Percentiles rank a stretch among this genome's conserved stretches.
These are phyloP conservation scores for Sebastiscus tertius DNA, from an alignment of 2,797 vertebrate genomes.

Conservation along the genomic window DNA sequence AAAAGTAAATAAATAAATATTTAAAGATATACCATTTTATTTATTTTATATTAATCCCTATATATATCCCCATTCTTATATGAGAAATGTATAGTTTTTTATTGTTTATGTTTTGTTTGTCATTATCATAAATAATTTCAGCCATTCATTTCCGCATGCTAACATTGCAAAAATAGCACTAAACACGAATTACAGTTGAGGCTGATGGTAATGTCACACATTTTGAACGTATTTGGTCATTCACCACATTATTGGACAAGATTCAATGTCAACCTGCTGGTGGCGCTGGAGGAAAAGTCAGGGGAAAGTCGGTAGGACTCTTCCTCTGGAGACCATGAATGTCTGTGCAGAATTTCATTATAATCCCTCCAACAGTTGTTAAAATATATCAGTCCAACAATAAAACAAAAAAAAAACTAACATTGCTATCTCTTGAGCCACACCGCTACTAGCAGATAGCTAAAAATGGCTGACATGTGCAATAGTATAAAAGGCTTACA, in stretches of 20 bases:
- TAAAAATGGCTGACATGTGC: not conserved
- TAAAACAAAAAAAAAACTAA: not conserved
- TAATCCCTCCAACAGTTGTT: not conserved
- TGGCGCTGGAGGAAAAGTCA: not conserved
- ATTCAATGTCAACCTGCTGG: not conserved
- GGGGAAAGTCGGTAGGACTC: too few species aligned
- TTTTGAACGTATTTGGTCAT: too few species aligned
- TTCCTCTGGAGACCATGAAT: not conserved
- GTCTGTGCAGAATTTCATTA: not conserved
- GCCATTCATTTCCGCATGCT: too few species aligned
- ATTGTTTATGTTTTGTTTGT: too few species aligned
- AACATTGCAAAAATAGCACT: not conserved
- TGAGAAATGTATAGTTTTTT: not conserved
- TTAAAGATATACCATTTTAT: not conserved
- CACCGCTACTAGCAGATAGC: rapidly evolving
- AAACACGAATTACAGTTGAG: not conserved
- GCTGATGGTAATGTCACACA: not conserved
- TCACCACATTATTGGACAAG: not conserved
- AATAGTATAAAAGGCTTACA: not conserved
- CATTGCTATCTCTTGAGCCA: not conserved
- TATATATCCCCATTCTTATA: not conserved
- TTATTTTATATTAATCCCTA: not conserved
- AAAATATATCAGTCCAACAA: not conserved
- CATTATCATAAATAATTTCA: too few species aligned
- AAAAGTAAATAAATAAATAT: too few species aligned